These are phyloP conservation scores for Actinia equina DNA, from an alignment of 64 coral and sea anemone species.

Conservation along the genomic window DNA sequence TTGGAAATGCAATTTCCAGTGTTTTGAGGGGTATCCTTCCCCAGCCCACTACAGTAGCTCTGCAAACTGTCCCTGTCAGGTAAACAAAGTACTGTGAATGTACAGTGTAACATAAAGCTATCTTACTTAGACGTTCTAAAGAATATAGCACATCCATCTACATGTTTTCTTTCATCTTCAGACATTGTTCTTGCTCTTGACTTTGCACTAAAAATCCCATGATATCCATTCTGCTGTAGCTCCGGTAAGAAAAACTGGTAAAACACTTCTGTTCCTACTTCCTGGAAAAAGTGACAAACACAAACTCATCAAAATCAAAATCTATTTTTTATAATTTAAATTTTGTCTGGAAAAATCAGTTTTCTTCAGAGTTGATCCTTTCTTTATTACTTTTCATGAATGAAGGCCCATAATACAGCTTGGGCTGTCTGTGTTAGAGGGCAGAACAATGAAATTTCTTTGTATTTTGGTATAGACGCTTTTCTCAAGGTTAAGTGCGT, in stretches of 20 bases:
- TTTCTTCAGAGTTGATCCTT: neutral
- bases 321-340: neutral
- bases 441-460: too few relatives aligned
- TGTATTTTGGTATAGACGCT: too few relatives aligned
- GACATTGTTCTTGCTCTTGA: conserved; percentile 95
- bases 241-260: conserved; percentile 91
- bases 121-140: conserved; percentile 91
- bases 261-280: conserved; percentile 95
- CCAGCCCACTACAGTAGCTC: too few relatives aligned
- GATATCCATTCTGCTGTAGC: conserved; percentile 88
- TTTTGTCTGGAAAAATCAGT: too few relatives aligned
- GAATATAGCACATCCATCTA: conserved; percentile 99
- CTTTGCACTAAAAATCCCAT: conserved; percentile 99
- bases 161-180: conserved; percentile 95
- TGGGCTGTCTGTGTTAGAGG: too few relatives aligned
- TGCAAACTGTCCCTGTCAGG: too few relatives aligned
- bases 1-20: too few relatives aligned
- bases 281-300: conserved; percentile 47
- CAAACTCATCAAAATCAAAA: neutral
- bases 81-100: neutral
- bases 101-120: neutral
- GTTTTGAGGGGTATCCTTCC: too few relatives aligned
- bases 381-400: too few relatives aligned
- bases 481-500: too few relatives aligned
- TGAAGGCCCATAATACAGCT: too few relatives aligned